Conservation (phyloP, 2,888 invertebrate species). For the Girardia tigrina region DNA sequence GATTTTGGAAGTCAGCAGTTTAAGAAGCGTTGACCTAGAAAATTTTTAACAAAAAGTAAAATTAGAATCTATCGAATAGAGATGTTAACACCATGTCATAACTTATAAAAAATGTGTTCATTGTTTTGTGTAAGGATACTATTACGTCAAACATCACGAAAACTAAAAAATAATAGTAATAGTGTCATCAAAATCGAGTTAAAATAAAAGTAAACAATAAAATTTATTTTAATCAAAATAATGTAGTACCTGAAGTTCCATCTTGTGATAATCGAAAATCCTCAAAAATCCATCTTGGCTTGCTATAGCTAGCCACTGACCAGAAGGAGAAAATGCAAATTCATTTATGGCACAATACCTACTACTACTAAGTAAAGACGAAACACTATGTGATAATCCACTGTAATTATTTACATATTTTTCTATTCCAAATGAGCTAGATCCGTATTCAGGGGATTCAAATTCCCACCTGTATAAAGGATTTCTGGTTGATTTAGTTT, state of each 20-base stretch:
- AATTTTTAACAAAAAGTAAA: too few species aligned
- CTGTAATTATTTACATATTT: not conserved
- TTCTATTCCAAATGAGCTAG: slow-evolving; percentile 13
- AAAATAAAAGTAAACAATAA: too few species aligned
- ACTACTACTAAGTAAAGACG: not conserved
- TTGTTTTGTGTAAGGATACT: too few species aligned
- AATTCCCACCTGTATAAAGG: slow-evolving; percentile 64
- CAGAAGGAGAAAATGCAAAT: slow-evolving; percentile 84
- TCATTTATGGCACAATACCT: slow-evolving; percentile 64
- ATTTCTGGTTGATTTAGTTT: slow-evolving; percentile 85
- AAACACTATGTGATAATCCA: slow-evolving; percentile 2
- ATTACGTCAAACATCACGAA: too few species aligned
- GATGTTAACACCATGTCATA: too few species aligned
- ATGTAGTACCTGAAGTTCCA: slow-evolving; percentile 64
- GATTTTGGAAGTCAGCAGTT: too few species aligned
- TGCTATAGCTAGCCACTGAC: slow-evolving; percentile 78
- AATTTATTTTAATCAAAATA: too few species aligned
- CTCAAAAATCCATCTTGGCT: slow-evolving; percentile 74
- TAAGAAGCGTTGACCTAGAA: too few species aligned
- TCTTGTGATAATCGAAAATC: slow-evolving; percentile 87
- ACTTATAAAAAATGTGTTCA: too few species aligned
- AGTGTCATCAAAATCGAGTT: too few species aligned
- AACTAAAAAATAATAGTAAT: too few species aligned
- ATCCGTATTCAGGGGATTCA: not conserved
- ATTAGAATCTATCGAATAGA: too few species aligned